Evolutionary conservation across 53 echinoderm and acorn worm genomes (phyloP), one percentile per base, ranked within the genome.

Genomic region (Holothuria scabra): DNA sequence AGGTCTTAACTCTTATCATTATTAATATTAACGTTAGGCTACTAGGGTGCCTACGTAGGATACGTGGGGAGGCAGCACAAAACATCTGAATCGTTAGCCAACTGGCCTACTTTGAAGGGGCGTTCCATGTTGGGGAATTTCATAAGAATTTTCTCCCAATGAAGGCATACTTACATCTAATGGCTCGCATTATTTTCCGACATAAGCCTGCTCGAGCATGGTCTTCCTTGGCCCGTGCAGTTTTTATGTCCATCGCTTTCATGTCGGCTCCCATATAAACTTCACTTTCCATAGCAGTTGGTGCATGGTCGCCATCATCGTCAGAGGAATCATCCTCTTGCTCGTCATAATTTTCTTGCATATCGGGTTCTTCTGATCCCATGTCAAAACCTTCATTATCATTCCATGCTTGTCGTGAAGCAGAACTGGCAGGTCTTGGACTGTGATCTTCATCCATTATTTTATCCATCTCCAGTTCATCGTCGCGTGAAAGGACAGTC

Each of bases 251-350:
- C 72, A 97, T 88, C 16, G 92, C 94, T 69, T 93, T 88, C 84
- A 97, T 92, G 34, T 94, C 90, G 25, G 93, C 94, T 10, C 90
- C 94, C 52, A 97, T 88, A 68, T 97, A 97, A 85, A 94, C 85
- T 87, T 97, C 97, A 83, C 90, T 94, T 84, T 97, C 97, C 97
- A 97, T 97, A 74, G 97, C 97, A 16, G 92, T 94, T 44, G 97
- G 92, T 11, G 84, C 90, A 72, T 96, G 85, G 84, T 74, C 93
- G 46, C 56, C 87, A 7, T 86, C 88, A 59, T 86, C 95, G 70
- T 80, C 90, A 23, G 63, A 62, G 33, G 82, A 85, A 19, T 67
- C 74, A n/a, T 85, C 88, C 28, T 82, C 87, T n/a, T 84, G 87
- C 55, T 65, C 88, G 33, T 93, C 87, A 37, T 87, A 83, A 41